Base-by-base conservation (phyloP, 1,140 invertebrate species). In the Chironomus striatipennis region DNA sequence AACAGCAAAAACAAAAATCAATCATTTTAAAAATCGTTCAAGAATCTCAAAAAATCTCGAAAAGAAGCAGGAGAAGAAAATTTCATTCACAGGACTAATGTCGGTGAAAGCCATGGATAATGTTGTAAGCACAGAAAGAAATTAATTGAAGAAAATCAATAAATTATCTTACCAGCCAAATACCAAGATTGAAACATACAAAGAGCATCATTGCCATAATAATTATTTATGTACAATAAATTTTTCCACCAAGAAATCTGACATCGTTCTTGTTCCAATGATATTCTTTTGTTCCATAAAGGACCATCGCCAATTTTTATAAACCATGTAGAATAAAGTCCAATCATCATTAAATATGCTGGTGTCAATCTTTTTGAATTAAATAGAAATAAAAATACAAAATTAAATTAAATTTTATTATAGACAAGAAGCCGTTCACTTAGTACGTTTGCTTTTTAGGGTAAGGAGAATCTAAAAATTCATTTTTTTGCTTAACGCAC, bases 151-250 rank as follows among this genome's bases (percentile, higher is more conserved):
- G 12, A 57, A 57, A n/a, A 15, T 57, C 1, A 34, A 12, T 15
- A 5, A 15, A 1, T 10, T n/a, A 18, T 18, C 65, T 70, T 17
- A 70, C 65, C 65, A 18, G 65, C 81, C 73, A 97, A 83, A 78
- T 95, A 96, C 94, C 94, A 97, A 0, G 92, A 90, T 86, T 93
- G 93, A 73, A 91, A 91, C 87, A 96, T 92, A 79, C 94, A 96
- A 92, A 94, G 81, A 74, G 86, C 81, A 76, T 91, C 87, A 2
- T 86, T 87, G 42, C 88, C 83, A 2, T 93, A 85, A 75, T 94
- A 91, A 80, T 95, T 96, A 79, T 94, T 94, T n/a, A 95, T 85
- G 79, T 93, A 94, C 1, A 95, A 83, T 12, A 95, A 81, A 79
- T 94, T 94, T 0, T 88, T 85, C 93, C 93, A 96, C 93, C 93